Base-by-base conservation (phyloP, 1,140 invertebrate genomes). In the Amyelois transitella region DNA sequence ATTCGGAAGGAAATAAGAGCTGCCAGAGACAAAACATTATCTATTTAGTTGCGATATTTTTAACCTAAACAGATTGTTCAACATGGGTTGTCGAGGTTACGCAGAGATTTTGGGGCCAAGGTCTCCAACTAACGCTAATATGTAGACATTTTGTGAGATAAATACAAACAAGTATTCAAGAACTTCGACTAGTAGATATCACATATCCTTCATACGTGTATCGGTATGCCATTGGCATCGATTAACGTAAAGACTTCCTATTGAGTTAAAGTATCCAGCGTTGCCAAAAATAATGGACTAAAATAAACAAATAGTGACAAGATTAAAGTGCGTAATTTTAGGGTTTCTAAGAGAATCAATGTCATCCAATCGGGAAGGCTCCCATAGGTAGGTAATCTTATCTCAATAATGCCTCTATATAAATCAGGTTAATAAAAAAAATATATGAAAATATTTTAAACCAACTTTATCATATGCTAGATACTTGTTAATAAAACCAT, bases 101-200 rank as follows among this genome's bases (percentile, higher is more conserved):
- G 22, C 57, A 47, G 58, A 64, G 64, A 75, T 78, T 84, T 83
- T 83, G 75, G 67, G 82, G 82, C 80, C 82, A 86, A 86, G 82
- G 82, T 70, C 71, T 61, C 21, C 20, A 18, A 17, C 28, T 53
- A 64, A 64, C 72, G 77, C 78, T 83, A 78, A 83, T 77, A 80
- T 74, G 69, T 76, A 71, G 68, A 80, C 74, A 74, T 77, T 79
- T 75, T 75, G 71, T 69, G 66, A 69, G 64, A 66, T 70, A 72
- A 62, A 64, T 61, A 64, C 59, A 62, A 62, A 66, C 64, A 64
- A 28, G 18, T 52, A 21, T 43, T 24, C 68, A 14, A 66, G 44
- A 58, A 63, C 53, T 53, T 64, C 44, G 49, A 66, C 69, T 65
- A 58, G 52, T 65, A 44, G 55, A 55, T 58, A n/a, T n/a, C n/a